Percentiles rank a stretch among this genome's conserved stretches.
phyloP scores from a whole-genome alignment of 2,888 invertebrate genomes.

The Patella ulyssiponensis region DNA sequence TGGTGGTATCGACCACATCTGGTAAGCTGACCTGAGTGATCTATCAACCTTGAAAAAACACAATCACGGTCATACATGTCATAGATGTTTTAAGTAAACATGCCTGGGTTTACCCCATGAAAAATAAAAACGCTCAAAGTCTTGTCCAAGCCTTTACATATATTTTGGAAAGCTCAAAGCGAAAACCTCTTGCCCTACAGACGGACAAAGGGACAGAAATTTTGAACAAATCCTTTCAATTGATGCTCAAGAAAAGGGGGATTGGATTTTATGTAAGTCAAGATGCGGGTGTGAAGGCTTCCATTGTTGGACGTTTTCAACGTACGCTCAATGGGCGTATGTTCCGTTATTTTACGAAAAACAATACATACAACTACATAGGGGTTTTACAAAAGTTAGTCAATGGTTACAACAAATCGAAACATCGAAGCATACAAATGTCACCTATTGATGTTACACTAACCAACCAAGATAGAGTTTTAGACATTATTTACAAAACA shows the following conservation, averaged over 20 bases:
- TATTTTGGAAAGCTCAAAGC: constrained; percentile 29
- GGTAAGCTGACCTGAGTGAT: constrained; percentile 42
- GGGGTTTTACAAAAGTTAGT: constrained; percentile 27
- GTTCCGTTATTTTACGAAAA: constrained; percentile 32
- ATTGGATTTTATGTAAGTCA: constrained; percentile 49
- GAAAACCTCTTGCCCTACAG: constrained; percentile 36
- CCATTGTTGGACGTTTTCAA: constrained; percentile 57
- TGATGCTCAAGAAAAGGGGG: constrained; percentile 29
- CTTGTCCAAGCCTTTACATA: constrained; percentile 36
- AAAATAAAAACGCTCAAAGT: constrained; percentile 40
- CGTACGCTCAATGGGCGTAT: constrained; percentile 38
- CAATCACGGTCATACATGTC: constrained; percentile 44
- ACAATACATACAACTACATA: constrained; percentile 19
- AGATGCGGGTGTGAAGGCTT: constrained; percentile 54
- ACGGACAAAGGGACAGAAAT: constrained; percentile 48
- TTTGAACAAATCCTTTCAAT: constrained; percentile 34
- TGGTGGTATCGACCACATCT: constrained; percentile 48
- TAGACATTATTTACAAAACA: background rate
- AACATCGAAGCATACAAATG: constrained; percentile 32
- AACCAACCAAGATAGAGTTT: constrained; percentile 16
- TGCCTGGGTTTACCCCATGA: constrained; percentile 46
- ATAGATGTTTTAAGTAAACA: constrained; percentile 51
- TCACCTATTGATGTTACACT: constrained; percentile 32
- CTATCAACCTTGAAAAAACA: background rate
- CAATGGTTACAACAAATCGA: constrained; percentile 32